Evolutionary conservation across 2,113 vertebrate species (phyloP), one percentile per base, ranked within the genome.

Genomic region (Nibea albiflora): DNA sequence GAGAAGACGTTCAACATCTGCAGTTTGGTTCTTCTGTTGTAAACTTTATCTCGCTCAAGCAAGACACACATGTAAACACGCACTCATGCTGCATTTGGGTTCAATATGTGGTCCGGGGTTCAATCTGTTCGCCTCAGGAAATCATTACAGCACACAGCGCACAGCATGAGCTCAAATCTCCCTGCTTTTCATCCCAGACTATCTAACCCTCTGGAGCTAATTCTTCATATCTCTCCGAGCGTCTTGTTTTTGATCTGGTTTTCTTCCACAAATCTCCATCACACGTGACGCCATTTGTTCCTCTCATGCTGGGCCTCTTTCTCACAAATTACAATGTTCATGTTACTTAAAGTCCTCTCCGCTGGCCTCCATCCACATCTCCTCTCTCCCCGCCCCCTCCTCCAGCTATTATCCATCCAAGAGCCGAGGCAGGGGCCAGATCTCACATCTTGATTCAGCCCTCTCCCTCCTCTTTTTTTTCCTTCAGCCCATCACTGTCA

Each of bases 31-130:
- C 28, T 31, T 28, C 17, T 5, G 17, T 8, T 73, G 26, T 31
- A 6, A 19, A 16, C 22, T 10, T 47, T 4, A 22, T 15, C 4
- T 11, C 20, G 49, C 11, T 66, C 50, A 26, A 26, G 24, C 69
- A 8, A 65, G 22, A 69, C 35, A 72, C 50, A 66, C 54, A 71
- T 12, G 11, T n/a, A 61, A 22, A 71, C 70, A 76, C 69, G 71
- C 16, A 20, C 35, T 15, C 39, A 20, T 2, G 50, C 78, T 67
- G 60, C 22, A 68, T 49, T 52, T 11, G 15, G 65, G 67, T 81
- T 86, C 61, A 82, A 81, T 56, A 70, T 58, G 11, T 24, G 19
- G 72, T 84, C 67, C 73, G 66, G 73, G 73, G 88, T 88, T 88
- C 73, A 84, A 52, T 66, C 46, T 69, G 54, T 65, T 76, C 1